phyloP scores from a whole-genome alignment of 2,888 invertebrate genomes.

The Drosophila birchii region DNA sequence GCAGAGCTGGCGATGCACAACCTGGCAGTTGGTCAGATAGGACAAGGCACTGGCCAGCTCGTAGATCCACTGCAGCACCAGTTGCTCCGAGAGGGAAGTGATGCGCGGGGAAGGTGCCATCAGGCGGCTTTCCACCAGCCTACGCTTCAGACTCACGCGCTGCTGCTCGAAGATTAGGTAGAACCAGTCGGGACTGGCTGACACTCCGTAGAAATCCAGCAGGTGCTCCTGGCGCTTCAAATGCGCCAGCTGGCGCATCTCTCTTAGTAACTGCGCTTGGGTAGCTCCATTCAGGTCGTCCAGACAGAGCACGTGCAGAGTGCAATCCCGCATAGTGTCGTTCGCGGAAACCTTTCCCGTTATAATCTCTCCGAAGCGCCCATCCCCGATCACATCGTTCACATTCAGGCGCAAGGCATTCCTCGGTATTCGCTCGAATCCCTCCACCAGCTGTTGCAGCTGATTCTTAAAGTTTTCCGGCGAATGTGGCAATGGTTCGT shows the following conservation, averaged over 20 bases:
- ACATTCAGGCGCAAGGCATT: slow-evolving; percentile 90
- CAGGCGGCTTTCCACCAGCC: slow-evolving; percentile 88
- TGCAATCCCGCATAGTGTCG: slow-evolving; percentile 81
- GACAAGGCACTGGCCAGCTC: slow-evolving; percentile 90
- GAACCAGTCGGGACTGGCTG: slow-evolving; percentile 90
- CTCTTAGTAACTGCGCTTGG: slow-evolving; percentile 87
- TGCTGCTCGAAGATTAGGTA: slow-evolving; percentile 90
- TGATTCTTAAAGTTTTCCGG: slow-evolving; percentile 87
- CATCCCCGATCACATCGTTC: slow-evolving; percentile 89
- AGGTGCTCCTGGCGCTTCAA: slow-evolving; percentile 90
- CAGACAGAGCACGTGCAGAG: slow-evolving; percentile 88
- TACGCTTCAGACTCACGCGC: slow-evolving; percentile 89
- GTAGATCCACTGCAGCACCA: slow-evolving; percentile 87
- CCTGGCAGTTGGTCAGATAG: slow-evolving; percentile 88
- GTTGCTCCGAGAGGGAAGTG: slow-evolving; percentile 87
- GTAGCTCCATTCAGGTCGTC: slow-evolving; percentile 85
- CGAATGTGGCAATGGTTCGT: slow-evolving; percentile 91
- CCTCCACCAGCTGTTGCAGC: slow-evolving; percentile 88
- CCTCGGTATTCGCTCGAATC: slow-evolving; percentile 87
- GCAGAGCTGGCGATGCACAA: slow-evolving; percentile 90
- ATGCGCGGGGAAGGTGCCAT: slow-evolving; percentile 84
- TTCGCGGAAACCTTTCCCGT: slow-evolving; percentile 87
- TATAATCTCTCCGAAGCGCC: slow-evolving; percentile 92
- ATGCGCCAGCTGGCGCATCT: slow-evolving; percentile 89
- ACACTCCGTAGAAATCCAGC: slow-evolving; percentile 90